These are phyloP conservation scores for Luidia sarsii DNA, from an alignment of 53 echinoderm and acorn worm species.

Conservation along the genomic window DNA sequence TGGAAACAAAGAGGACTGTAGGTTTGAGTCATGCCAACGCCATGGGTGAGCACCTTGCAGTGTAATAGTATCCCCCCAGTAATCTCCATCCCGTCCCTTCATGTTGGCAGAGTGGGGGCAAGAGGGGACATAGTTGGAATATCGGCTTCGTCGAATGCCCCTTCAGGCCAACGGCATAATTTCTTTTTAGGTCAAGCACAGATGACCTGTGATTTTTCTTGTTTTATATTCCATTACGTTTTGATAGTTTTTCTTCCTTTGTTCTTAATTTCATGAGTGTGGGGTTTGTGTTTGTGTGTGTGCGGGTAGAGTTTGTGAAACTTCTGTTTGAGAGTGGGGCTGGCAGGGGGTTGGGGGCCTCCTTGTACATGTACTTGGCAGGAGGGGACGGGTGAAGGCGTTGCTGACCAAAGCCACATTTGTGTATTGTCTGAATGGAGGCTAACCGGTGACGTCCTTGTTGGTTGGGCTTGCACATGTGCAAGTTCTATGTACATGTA, in stretches of 20 bases:
- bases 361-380: neutral
- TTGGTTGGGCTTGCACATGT: too few species aligned
- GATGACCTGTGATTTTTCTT: slow-evolving; percentile 21
- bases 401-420: too few species aligned
- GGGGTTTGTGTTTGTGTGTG: too few species aligned
- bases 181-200: slow-evolving; percentile 35
- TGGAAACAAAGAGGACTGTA: too few species aligned
- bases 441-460: too few species aligned
- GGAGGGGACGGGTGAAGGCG: too few species aligned
- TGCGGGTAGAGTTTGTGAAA: too few species aligned
- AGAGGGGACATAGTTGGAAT: slow-evolving; percentile 48
- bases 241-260: neutral
- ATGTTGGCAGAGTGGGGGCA: slow-evolving; percentile 39
- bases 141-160: slow-evolving; percentile 17
- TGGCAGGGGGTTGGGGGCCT: slow-evolving; percentile 2
- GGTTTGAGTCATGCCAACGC: neutral
- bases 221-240: neutral
- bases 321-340: neutral
- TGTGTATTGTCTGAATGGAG: too few species aligned
- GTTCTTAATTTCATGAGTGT: too few species aligned
- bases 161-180: slow-evolving; percentile 20
- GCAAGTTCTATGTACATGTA: too few species aligned
- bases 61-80: slow-evolving; percentile 34
- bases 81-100: slow-evolving; percentile 18
- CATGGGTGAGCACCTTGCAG: neutral